Base-by-base conservation (phyloP, 2,888 invertebrate genomes). In the Coleophora flavipennella region DNA sequence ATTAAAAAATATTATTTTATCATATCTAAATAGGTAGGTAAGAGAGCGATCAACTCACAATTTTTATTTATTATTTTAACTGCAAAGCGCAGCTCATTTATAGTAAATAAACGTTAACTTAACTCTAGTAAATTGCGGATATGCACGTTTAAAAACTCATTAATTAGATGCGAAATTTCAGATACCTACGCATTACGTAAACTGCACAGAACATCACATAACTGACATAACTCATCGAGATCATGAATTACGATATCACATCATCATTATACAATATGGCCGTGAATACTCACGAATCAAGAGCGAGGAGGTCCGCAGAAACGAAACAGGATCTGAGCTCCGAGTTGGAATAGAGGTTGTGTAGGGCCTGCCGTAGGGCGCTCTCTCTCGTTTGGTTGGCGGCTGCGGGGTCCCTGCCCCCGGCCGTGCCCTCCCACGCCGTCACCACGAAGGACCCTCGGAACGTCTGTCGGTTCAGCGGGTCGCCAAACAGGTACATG, bases 401-500 rank as follows among this genome's bases (percentile, higher is more conserved):
- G 10, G n/a, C 31, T 8, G 92, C 78, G 51, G 89, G 89, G 58
- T 88, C 78, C 38, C 86, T 83, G 83, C 86, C 81, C 81, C 44
- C 91, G 87, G 72, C 91, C 88, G 31, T 89, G 53, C 87, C 73
- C 33, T 87, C 85, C 86, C 92, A 87, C 57, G 94, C 92, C 9
- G 91, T 90, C 44, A 94, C 90, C 51, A 90, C 88, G 69, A 96
- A 93, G 43, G 91, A 91, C 31, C 92, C 95, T 46, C 94, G 87
- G 77, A 94, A 96, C 41, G 93, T 88, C 69, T 93, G 91, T 66
- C 94, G 93, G 59, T 91, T 91, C 37, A 91, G 84, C 33, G 91
- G 90, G 55, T 91, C 90, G 35, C 89, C 86, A 46, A 90, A 86
- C 57, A 92, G 87, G 73, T 91, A 92, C 71, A 91, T 90, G 64